Evolutionary conservation across 53 echinoderm and acorn worm genomes (phyloP).

Genomic region (Arbacia lixula): DNA sequence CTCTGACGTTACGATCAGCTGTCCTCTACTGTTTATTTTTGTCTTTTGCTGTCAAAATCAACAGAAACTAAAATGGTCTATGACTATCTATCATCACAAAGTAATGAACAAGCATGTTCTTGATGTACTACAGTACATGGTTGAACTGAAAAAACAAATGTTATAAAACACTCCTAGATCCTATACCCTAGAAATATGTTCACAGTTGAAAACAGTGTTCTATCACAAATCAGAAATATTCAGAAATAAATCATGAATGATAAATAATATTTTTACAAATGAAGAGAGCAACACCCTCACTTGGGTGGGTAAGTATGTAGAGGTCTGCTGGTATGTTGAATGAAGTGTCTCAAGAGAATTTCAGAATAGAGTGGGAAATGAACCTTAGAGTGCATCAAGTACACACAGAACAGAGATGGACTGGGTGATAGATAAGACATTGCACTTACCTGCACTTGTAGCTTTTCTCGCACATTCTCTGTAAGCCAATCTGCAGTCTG

Average conservation of each 20-base stretch:
- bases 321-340: too few relatives aligned
- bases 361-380: too few relatives aligned
- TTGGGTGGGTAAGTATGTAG: too few relatives aligned
- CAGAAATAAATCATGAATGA: too few relatives aligned
- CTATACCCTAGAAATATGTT: not conserved
- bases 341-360: too few relatives aligned
- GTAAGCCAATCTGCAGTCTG: slow-evolving; percentile 89
- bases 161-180: not conserved
- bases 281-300: too few relatives aligned
- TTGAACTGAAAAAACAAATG: slow-evolving; percentile 33
- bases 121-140: slow-evolving; percentile 73
- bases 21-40: slow-evolving; percentile 83
- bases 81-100: slow-evolving; percentile 28
- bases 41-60: slow-evolving; percentile 67
- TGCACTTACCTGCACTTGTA: slow-evolving; percentile 82
- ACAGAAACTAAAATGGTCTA: not conserved
- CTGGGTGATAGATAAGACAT: too few relatives aligned
- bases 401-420: too few relatives aligned
- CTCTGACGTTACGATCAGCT: slow-evolving; percentile 79
- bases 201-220: too few relatives aligned
- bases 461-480: slow-evolving; percentile 67
- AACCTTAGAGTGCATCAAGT: too few relatives aligned
- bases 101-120: slow-evolving; percentile 81
- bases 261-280: too few relatives aligned
- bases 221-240: too few relatives aligned